Conservation (phyloP, 2,797 vertebrate species). For the Notolepis coatsorum region DNA sequence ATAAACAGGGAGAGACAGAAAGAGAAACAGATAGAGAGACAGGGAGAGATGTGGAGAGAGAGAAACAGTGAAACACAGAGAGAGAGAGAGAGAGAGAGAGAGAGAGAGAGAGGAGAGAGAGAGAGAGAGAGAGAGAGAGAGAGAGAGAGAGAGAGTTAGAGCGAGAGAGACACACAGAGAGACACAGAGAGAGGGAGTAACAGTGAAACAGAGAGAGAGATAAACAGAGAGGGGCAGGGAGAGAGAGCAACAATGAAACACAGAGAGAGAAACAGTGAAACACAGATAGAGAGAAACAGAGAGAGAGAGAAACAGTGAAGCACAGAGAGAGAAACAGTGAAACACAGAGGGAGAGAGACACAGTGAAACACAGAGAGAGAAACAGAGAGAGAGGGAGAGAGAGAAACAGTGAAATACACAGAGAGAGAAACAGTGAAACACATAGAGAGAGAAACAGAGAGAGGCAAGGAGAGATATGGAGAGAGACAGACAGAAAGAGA, state of each 20-base stretch:
- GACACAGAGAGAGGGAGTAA: slow-evolving; percentile 4
- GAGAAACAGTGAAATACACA: slow-evolving; percentile 60
- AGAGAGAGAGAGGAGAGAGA: slow-evolving; percentile 23
- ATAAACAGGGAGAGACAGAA: slow-evolving; percentile 14
- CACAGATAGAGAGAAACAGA: not conserved
- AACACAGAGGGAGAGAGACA: not conserved
- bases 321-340: too few relatives aligned
- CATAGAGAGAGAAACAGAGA: too few relatives aligned
- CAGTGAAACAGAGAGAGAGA: slow-evolving; percentile 25
- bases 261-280: not conserved
- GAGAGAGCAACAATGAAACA: not conserved
- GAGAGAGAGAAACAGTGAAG: not conserved
- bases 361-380: not conserved
- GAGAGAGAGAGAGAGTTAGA: slow-evolving; percentile 11
- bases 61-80: not conserved
- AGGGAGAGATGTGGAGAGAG: not conserved
- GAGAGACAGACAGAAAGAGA: slow-evolving; percentile 27
- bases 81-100: slow-evolving; percentile 22
- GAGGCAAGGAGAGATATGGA: too few relatives aligned
- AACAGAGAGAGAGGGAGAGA: not conserved
- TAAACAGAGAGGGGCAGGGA: too few relatives aligned
- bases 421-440: too few relatives aligned
- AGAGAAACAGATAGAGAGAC: slow-evolving; percentile 21
- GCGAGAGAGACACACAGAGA: slow-evolving; percentile 29
- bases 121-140: slow-evolving; percentile 21